Base-by-base conservation (phyloP, 2,888 invertebrate genomes). In the Callyntrura sp. region DNA sequence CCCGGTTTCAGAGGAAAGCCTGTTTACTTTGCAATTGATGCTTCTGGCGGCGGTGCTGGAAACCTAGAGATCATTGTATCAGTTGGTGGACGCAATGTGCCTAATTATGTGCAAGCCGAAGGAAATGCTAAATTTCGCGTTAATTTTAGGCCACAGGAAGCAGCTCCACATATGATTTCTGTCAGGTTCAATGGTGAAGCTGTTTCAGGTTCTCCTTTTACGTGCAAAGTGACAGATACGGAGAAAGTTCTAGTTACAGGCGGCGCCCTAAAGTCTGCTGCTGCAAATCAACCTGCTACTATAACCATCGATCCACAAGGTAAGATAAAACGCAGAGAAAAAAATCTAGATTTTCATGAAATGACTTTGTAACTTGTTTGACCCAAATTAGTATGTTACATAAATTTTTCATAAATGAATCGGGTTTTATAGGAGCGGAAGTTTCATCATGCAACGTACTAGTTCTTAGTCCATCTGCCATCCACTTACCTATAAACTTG, bases 21-120 rank as follows among this genome's bases (percentile, higher is more conserved):
- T 8, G 98, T 98, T 4, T 98, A 98, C 90, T 99, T 99, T 94
- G 98, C 98, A 93, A 99, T 99, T 95, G 97, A 95, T 96, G 96
- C 96, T 8, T 95, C 95, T 90, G 95, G 95, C 93, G 96, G 96
- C 94, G 98, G 99, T 91, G 98, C 99, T 78, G 99, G 99, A 28
- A 99, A 99, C 95, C 95, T 99, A 94, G 99, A 99, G 95, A 99
- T 99, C 85, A 99, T 99, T 91, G 99, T 99, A 0, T 98, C 99
- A 0, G 98, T 99, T 0, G 98, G 97, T 94, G 98, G 98, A 14
- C 97, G 98, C 94, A 99, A 99, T 95, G 99, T 99, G 17, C 99
- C 99, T 11, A 99, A 99, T 95, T 99, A 98, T 94, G 99, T 99
- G 0, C 98, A 98, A 94, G 98, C 98, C 65, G 99, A 99, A 95